Conservation (phyloP, 2,888 invertebrate genomes). For the Dastarcus helophoroides region DNA sequence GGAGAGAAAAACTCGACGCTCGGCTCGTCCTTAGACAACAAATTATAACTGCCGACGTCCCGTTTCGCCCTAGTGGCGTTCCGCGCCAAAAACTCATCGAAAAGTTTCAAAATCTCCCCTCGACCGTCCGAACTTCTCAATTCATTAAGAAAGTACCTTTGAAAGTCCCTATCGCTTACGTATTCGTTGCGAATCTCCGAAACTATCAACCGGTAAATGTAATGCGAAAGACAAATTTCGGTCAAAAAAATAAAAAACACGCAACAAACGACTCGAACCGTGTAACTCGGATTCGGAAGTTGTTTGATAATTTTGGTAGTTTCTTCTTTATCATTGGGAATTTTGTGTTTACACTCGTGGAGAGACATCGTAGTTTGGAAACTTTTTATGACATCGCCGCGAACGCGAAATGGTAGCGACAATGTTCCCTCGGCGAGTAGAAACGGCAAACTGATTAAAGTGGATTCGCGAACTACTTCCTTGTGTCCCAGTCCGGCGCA, state of each 20-base stretch:
- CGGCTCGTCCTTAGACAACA: constrained; percentile 34
- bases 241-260: constrained; percentile 34
- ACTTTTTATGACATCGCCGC: too few relatives aligned
- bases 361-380: too few relatives aligned
- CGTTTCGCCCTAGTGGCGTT: constrained; percentile 14
- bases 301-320: too few relatives aligned
- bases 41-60: constrained; percentile 25
- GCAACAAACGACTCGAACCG: constrained; percentile 33
- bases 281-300: constrained; percentile 34
- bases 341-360: too few relatives aligned
- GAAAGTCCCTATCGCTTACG: constrained; percentile 26
- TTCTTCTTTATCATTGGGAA: constrained; percentile 15
- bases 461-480: too few relatives aligned
- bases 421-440: too few relatives aligned
- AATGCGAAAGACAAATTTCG: constrained; percentile 34
- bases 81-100: constrained; percentile 20
- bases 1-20: constrained; percentile 56
- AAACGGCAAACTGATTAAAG: too few relatives aligned
- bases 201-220: constrained; percentile 32
- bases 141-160: constrained; percentile 27
- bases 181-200: constrained; percentile 32
- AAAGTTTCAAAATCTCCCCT: constrained; percentile 26
- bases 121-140: constrained; percentile 23
- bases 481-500: too few relatives aligned
- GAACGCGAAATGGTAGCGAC: too few relatives aligned